Evolutionary conservation across 2,797 vertebrate species (phyloP), one percentile per base, ranked within the genome.

Genomic region (Diceros bicornis): DNA sequence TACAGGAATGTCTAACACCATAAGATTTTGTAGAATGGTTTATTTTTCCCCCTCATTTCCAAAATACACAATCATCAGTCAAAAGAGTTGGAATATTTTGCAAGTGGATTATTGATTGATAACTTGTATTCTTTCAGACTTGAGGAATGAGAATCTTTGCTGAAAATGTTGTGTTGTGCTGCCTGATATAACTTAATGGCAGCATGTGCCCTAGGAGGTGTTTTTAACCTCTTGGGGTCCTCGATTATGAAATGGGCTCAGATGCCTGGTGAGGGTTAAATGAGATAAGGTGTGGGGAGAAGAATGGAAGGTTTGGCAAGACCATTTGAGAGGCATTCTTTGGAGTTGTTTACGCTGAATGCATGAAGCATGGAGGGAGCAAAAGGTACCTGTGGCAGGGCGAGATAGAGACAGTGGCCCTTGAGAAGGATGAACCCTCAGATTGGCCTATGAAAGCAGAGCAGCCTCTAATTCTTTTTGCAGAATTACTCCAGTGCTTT

Each of bases 61-160:
- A 94, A 93, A 96, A 75, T 93, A n/a, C n/a, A 62, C 50, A 66
- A 82, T 75, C 59, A 83, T 74, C 55, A 96, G 21, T 87, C 29
- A 84, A 93, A 92, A 41, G 95, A 85, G 55, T 78, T 91, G 88
- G n/a, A 81, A 52, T 57, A 82, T 89, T 97, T 93, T 88, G 16
- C 10, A 95, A 85, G n/a, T 41, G 7, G 66, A 62, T 93, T 29
- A 55, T 96, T 27, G 29, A 74, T 27, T 66, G 34, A 83, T 79
- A 61, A 68, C 5, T 82, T 44, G 62, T 82, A 78, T 77, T 90
- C 29, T 91, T 89, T 6, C 44, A 64, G 55, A 78, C 12, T 77
- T 71, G 41, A 69, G 12, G 23, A 89, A 72, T 61, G 13, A 74
- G 29, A 55, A 57, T 37, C 23, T 92, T 61, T 72, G 52, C 23